phyloP scores from a whole-genome alignment of 2,113 vertebrate genomes.

The Garra rufa region DNA sequence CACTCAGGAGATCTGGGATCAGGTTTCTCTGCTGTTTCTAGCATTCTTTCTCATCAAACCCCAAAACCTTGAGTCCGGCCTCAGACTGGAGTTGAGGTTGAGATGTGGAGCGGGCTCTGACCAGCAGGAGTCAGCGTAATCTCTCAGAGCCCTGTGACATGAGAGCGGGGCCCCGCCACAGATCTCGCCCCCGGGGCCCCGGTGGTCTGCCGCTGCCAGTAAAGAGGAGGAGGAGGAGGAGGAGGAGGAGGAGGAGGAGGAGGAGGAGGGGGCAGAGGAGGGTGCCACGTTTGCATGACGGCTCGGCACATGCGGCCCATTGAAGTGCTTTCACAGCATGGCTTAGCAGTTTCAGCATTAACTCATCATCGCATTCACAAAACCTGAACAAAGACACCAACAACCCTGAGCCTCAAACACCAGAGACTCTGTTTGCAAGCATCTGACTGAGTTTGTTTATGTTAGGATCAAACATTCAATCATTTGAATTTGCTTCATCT shows the following conservation, averaged over 20 bases:
- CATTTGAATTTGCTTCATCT: background rate
- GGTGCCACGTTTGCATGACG: conserved; percentile 77
- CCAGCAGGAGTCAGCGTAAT: conserved; percentile 54
- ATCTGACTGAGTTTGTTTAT: background rate
- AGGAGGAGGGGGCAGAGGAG: conserved; percentile 43
- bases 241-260: conserved; percentile 35
- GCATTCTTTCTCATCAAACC: conserved; percentile 3
- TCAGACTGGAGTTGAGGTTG: conserved; percentile 1
- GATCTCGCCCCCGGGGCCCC: conserved; percentile 68
- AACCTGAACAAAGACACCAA: background rate
- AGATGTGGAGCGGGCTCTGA: conserved; percentile 32
- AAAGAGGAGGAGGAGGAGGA: conserved; percentile 43
- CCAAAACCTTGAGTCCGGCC: background rate
- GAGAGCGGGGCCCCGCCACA: conserved; percentile 64
- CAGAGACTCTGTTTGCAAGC: background rate
- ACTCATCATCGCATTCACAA: background rate
- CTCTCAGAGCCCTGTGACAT: conserved; percentile 41
- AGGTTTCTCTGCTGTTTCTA: conserved; percentile 31
- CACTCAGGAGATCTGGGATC: conserved; percentile 25
- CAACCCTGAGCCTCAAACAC: background rate
- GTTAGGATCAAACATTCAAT: background rate
- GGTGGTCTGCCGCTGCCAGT: conserved; percentile 65
- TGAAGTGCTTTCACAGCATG: background rate
- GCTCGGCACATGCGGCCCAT: conserved; percentile 3
- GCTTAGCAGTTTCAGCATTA: background rate